Evolutionary conservation across 2,888 invertebrate species (phyloP).

Genomic region (Oscheius sp.): DNA sequence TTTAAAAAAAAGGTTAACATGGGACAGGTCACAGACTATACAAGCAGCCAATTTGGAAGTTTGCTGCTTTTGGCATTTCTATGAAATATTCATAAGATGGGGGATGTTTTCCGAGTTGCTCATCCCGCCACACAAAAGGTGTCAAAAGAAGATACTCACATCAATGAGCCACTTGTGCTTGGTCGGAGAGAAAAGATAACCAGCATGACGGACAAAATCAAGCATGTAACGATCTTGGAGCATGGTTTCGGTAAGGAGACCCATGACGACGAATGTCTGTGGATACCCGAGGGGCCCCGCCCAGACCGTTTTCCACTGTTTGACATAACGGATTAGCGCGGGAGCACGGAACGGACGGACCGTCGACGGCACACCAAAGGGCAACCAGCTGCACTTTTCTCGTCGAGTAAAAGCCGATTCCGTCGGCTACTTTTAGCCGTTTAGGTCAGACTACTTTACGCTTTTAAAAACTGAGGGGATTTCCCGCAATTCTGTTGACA

Average conservation of each 20-base stretch:
- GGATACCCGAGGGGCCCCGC: constrained; percentile 8
- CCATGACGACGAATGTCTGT: constrained; percentile 36
- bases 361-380: background rate
- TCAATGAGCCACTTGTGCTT: constrained; percentile 52
- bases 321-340: constrained; percentile 35
- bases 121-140: too few relatives aligned
- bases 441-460: too few relatives aligned
- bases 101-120: too few relatives aligned
- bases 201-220: constrained; percentile 54
- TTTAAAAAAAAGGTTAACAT: too few relatives aligned
- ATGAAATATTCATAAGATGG: too few relatives aligned
- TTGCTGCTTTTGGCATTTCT: too few relatives aligned
- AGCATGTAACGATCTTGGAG: constrained; percentile 52
- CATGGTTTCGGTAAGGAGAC: constrained; percentile 53
- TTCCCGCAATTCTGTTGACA: background rate
- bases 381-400: too few relatives aligned
- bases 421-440: too few relatives aligned
- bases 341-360: constrained; percentile 10
- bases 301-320: constrained; percentile 28
- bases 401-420: too few relatives aligned
- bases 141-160: constrained; percentile 40
- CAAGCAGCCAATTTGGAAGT: too few relatives aligned
- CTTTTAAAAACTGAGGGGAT: too few relatives aligned
- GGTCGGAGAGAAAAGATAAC: constrained; percentile 45
- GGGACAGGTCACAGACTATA: too few relatives aligned